Evolutionary conservation across 2,113 vertebrate species (phyloP), one percentile per base, ranked within the genome.

Genomic region (Platichthys flesus): DNA sequence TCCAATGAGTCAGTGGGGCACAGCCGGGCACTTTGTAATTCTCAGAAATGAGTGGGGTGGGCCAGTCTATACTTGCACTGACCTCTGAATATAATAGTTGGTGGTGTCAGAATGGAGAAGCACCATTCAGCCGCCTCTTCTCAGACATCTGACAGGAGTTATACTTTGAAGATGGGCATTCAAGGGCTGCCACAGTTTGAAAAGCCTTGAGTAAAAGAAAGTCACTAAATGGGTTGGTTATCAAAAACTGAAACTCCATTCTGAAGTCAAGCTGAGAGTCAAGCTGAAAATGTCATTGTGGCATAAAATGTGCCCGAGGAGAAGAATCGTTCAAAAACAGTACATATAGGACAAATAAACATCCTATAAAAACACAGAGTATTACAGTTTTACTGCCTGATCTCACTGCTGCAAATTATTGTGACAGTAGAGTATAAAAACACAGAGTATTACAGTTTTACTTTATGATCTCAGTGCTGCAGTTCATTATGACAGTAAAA

Each of bases 1-100:
- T 69, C 57, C 79, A 74, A 74, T 82, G 83, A 81, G 74, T 52
- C 71, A 74, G 31, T 16, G 74, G 74, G 70, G 60, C 78, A 71
- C 40, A 61, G 23, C 12, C 20, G 73, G 70, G 56, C 78, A 77
- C 42, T 64, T 42, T 71, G 75, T 72, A 61, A 85, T 88, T 81
- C 70, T 73, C 37, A 72, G 64, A 90, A 85, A 85, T 72, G 63
- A 82, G 28, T 82, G 63, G 61, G 71, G 61, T 69, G 59, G 28
- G 71, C 66, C 47, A 77, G 76, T 79, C 66, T 71, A 89, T 85
- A 78, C 70, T 62, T 79, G 54, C 60, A 42, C 52, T 83, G 68
- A 88, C 79, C 69, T 82, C 42, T 76, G 60, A 59, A 59, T 42
- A 60, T 74, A 66, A 56, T 20, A 47, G 56, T 20, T 64, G 4